phyloP scores from a whole-genome alignment of 2,113 vertebrate species.

The Oenanthe melanoleuca region DNA sequence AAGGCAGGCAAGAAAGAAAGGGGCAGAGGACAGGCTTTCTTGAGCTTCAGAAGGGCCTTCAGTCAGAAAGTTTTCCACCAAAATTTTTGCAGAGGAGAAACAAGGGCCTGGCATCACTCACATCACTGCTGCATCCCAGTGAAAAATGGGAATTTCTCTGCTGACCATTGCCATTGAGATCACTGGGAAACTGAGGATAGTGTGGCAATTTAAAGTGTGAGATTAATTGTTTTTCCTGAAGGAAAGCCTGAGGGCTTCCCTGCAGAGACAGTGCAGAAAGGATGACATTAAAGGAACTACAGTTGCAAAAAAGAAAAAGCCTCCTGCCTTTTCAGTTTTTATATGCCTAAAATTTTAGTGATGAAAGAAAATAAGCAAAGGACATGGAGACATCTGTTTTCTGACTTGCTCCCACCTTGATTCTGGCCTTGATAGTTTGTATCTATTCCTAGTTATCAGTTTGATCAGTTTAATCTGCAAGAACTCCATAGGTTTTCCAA shows the following conservation, averaged over 20 bases:
- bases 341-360: neutral
- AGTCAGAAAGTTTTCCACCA: neutral
- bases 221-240: neutral
- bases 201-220: neutral
- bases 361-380: neutral
- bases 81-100: neutral
- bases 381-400: neutral
- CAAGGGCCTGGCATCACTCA: neutral
- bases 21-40: neutral
- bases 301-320: neutral
- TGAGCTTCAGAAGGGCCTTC: neutral
- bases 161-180: neutral
- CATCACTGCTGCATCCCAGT: neutral
- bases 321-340: neutral
- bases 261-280: neutral
- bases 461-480: neutral
- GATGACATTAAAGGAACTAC: neutral
- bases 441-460: neutral
- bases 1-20: neutral
- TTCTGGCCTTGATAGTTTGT: neutral
- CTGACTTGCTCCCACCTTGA: neutral
- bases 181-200: neutral
- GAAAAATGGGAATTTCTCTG: neutral
- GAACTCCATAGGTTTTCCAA: neutral
- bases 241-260: neutral